Conservation (phyloP, 2,113 vertebrate species). For the Chaetodon auriga region DNA sequence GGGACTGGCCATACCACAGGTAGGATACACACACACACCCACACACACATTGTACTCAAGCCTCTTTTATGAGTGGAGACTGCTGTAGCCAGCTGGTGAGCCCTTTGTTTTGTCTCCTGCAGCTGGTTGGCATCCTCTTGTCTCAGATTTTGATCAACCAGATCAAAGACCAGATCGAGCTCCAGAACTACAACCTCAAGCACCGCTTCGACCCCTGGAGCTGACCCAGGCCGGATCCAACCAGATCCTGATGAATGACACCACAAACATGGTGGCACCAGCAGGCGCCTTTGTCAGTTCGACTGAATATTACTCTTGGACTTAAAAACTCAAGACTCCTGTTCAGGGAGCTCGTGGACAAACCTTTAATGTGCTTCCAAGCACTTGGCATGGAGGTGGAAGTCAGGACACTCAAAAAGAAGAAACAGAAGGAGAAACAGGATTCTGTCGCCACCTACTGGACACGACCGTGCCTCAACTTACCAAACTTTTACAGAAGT, state of each 20-base stretch:
- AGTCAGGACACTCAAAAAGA: neutral
- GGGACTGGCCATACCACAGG: constrained; percentile 94
- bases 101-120: constrained; percentile 44
- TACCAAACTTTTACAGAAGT: neutral
- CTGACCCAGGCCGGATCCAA: constrained; percentile 57
- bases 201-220: constrained; percentile 90
- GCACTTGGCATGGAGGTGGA: neutral
- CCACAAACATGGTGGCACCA: neutral
- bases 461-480: neutral
- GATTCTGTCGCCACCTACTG: constrained; percentile 49
- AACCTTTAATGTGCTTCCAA: neutral
- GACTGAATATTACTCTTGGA: neutral
- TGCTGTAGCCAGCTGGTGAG: neutral
- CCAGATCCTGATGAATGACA: neutral
- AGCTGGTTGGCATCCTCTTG: constrained; percentile 94
- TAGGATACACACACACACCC: constrained; percentile 13
- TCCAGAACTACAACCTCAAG: constrained; percentile 90
- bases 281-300: neutral
- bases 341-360: neutral
- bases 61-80: neutral
- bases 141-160: constrained; percentile 94
- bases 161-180: constrained; percentile 92
- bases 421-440: neutral
- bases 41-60: neutral
- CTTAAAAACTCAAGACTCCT: neutral